Evolutionary conservation across 1,140 invertebrate species (phyloP).

Genomic region (Sycobia sp.): DNA sequence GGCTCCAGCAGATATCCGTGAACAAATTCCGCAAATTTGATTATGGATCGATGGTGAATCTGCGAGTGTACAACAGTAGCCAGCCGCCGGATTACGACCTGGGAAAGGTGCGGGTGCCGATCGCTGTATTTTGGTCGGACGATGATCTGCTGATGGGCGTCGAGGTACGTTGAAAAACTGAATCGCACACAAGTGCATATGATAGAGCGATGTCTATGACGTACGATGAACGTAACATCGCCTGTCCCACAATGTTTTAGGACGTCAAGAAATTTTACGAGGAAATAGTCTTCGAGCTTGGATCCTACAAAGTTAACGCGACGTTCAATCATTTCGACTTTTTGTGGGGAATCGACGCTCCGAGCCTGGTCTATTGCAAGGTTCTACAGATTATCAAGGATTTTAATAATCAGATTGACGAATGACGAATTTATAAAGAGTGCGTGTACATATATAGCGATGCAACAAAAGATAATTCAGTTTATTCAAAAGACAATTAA

Average conservation of each 20-base stretch:
- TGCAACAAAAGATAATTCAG: too few relatives aligned
- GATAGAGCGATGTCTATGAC: neutral
- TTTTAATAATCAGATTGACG: neutral
- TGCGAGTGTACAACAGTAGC: constrained; percentile 62
- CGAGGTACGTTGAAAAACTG: constrained; percentile 47
- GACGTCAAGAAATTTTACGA: constrained; percentile 63
- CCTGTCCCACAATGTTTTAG: constrained; percentile 50
- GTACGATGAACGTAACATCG: neutral
- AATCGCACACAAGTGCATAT: neutral
- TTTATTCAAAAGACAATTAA: too few relatives aligned
- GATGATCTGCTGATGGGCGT: constrained; percentile 75
- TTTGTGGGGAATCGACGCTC: constrained; percentile 70
- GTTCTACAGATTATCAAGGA: constrained; percentile 2
- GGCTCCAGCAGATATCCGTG: constrained; percentile 67
- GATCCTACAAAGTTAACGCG: constrained; percentile 61
- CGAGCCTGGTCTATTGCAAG: constrained; percentile 64
- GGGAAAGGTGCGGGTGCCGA: constrained; percentile 68
- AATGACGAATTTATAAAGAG: neutral
- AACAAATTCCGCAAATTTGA: constrained; percentile 72
- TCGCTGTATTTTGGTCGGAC: constrained; percentile 70
- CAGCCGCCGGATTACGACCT: constrained; percentile 72
- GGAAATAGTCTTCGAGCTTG: constrained; percentile 61
- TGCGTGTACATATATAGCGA: too few relatives aligned
- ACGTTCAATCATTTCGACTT: constrained; percentile 77
- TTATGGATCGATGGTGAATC: constrained; percentile 67